phyloP scores from a whole-genome alignment of 2,888 invertebrate species.

The Perithous albicinctus region DNA sequence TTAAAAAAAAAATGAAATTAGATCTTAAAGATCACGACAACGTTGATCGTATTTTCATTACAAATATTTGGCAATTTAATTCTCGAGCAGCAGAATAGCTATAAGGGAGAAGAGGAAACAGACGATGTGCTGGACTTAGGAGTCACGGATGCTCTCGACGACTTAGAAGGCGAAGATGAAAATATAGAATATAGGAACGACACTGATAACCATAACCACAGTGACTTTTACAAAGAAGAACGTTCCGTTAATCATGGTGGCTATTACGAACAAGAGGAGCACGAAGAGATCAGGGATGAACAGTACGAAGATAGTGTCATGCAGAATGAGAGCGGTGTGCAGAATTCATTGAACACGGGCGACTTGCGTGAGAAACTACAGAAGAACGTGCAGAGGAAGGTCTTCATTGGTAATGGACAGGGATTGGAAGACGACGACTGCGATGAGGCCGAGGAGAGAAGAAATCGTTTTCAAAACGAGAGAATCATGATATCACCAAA shows the following conservation, averaged over 20 bases:
- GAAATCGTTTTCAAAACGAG: slow-evolving; percentile 82
- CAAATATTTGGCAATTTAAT: slow-evolving; percentile 76
- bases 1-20: slow-evolving; percentile 54
- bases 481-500: slow-evolving; percentile 79
- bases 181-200: slow-evolving; percentile 81
- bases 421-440: slow-evolving; percentile 81
- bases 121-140: slow-evolving; percentile 85
- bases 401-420: slow-evolving; percentile 76
- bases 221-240: slow-evolving; percentile 80
- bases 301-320: slow-evolving; percentile 71
- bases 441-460: slow-evolving; percentile 81
- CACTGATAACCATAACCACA: slow-evolving; percentile 77
- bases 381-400: slow-evolving; percentile 75
- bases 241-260: slow-evolving; percentile 71
- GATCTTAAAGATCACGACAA: slow-evolving; percentile 56
- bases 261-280: slow-evolving; percentile 76
- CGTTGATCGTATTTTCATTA: slow-evolving; percentile 75
- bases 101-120: slow-evolving; percentile 84
- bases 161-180: slow-evolving; percentile 83
- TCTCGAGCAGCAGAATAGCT: slow-evolving; percentile 83
- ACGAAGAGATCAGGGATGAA: slow-evolving; percentile 67
- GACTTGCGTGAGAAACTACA: slow-evolving; percentile 82
- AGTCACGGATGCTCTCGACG: slow-evolving; percentile 83
- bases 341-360: slow-evolving; percentile 72
- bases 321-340: slow-evolving; percentile 67